A percentile compares a stretch with the other conserved stretches of the same genome.
Conservation (phyloP, 2,888 invertebrate genomes). For the Myopa tessellatipennis region DNA sequence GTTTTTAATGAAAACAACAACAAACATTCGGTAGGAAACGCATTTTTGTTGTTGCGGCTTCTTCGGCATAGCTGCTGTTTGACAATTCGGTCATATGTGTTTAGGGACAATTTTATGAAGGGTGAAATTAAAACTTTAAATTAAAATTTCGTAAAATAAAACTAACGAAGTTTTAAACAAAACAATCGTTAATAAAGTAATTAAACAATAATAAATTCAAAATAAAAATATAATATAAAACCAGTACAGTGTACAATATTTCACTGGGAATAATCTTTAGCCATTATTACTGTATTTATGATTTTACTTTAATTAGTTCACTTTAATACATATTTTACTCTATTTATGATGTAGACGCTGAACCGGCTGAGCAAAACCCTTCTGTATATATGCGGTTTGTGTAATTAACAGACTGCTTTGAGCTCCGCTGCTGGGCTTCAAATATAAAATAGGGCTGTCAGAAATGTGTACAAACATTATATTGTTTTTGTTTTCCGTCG, state of each 20-base stretch:
- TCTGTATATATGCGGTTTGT: no score
- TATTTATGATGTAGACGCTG: no score
- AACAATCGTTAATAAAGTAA: not conserved
- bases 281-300: no score
- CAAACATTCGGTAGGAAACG: slow-evolving; percentile 19
- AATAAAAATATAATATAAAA: no score
- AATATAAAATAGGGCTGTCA: slow-evolving; percentile 19
- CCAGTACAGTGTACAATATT: no score
- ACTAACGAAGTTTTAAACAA: not conserved
- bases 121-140: not conserved
- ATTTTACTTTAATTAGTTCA: not conserved
- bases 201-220: no score
- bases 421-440: not conserved
- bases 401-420: not conserved
- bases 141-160: not conserved
- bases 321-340: not conserved
- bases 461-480: slow-evolving; percentile 24
- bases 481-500: slow-evolving; percentile 36
- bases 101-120: slow-evolving; percentile 22
- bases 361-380: no score
- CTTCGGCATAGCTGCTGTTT: slow-evolving; percentile 15
- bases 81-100: slow-evolving; percentile 35
- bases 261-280: no score
- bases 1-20: slow-evolving; percentile 35
- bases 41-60: slow-evolving; percentile 45